Evolutionary conservation across 2,113 vertebrate genomes (phyloP).

Genomic region (Microtus montanus): DNA sequence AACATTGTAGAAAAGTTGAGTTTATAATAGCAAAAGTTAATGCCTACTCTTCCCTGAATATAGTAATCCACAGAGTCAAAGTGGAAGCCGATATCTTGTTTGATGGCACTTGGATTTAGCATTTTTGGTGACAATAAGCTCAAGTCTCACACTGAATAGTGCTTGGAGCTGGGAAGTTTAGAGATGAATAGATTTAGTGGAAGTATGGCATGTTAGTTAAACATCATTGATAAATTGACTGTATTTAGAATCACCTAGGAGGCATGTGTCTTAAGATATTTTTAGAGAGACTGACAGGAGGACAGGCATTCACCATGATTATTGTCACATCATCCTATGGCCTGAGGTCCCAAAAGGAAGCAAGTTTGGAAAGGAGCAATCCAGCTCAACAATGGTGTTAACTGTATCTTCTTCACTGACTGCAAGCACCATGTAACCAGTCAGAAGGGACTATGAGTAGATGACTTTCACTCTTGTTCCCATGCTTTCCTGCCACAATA

Average conservation of each 20-base stretch:
- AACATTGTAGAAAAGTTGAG: background rate
- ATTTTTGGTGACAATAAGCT: background rate
- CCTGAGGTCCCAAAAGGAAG: too few relatives aligned
- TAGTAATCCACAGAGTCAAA: background rate
- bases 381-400: background rate
- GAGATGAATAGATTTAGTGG: background rate
- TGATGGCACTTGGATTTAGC: background rate
- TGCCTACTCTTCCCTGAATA: background rate
- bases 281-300: background rate
- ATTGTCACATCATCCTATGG: background rate
- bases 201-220: background rate
- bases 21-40: background rate
- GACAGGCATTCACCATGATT: background rate
- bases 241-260: background rate
- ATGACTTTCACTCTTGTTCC: background rate
- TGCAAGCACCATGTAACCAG: too few relatives aligned
- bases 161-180: background rate
- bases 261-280: too few relatives aligned
- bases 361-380: background rate
- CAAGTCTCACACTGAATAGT: background rate
- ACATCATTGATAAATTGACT: background rate
- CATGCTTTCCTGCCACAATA: background rate
- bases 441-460: too few relatives aligned
- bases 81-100: background rate
- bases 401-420: too few relatives aligned